These are phyloP conservation scores for Nemurella pictetii DNA, from an alignment of 2,888 invertebrate species.

Conservation along the genomic window DNA sequence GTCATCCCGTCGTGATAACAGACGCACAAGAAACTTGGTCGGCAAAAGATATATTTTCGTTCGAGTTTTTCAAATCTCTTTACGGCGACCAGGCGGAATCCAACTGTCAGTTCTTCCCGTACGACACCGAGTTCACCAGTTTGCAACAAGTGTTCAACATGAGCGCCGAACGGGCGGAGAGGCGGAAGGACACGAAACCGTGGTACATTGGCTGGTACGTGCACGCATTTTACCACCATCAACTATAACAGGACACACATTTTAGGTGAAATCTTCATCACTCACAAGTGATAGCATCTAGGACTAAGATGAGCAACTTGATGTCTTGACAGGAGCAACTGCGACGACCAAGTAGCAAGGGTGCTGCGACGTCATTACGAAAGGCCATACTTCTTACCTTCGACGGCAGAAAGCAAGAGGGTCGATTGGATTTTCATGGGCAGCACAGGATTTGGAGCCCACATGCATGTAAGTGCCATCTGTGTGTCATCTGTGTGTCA, in stretches of 20 bases:
- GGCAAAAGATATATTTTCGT: conserved; percentile 76
- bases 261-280: too few species aligned
- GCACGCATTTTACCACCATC: neutral
- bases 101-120: conserved; percentile 92
- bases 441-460: conserved; percentile 89
- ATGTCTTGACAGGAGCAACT: conserved; percentile 78
- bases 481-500: neutral
- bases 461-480: conserved; percentile 80
- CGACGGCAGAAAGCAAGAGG: conserved; percentile 82
- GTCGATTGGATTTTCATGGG: conserved; percentile 98
- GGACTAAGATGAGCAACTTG: neutral
- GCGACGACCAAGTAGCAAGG: conserved; percentile 80
- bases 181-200: conserved; percentile 62
- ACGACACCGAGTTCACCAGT: conserved; percentile 80
- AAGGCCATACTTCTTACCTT: conserved; percentile 87
- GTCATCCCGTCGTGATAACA: conserved; percentile 79
- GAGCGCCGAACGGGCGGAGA: conserved; percentile 65
- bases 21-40: conserved; percentile 84
- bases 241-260: neutral
- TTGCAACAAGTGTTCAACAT: conserved; percentile 73
- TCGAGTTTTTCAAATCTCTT: conserved; percentile 59
- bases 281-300: too few species aligned
- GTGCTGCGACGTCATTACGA: conserved; percentile 75
- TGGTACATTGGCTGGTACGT: conserved; percentile 76
- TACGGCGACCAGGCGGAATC: conserved; percentile 59